phyloP scores from a whole-genome alignment of 2,888 invertebrate genomes.

The Torymus auratus region DNA sequence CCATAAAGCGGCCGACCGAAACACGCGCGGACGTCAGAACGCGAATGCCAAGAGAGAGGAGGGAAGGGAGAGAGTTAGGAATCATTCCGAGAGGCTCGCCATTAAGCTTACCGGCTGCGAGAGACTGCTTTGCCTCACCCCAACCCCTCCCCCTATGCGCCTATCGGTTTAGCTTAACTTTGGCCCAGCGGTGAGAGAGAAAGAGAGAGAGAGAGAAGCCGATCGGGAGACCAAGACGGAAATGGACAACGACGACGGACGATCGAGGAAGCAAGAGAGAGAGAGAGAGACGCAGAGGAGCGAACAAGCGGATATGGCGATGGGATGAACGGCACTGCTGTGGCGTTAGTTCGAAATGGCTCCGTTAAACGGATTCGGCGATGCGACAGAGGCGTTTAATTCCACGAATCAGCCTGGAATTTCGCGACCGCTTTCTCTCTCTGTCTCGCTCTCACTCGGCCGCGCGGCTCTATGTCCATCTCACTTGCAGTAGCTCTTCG shows the following conservation, averaged over 20 bases:
- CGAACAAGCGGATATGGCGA: constrained; percentile 55
- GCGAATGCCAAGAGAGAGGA: constrained; percentile 9
- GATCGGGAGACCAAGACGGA: constrained; percentile 35
- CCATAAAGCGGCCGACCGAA: constrained; percentile 26
- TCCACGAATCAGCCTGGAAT: constrained; percentile 71
- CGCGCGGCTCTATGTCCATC: neutral
- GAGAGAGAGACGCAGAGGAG: neutral
- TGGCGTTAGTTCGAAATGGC: constrained; percentile 63
- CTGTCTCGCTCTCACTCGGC: neutral
- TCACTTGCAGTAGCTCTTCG: constrained; percentile 58
- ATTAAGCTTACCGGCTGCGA: constrained; percentile 24
- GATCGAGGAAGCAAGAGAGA: neutral
- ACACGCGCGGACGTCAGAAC: constrained; percentile 2
- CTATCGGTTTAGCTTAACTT: constrained; percentile 43
- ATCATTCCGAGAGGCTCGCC: constrained; percentile 27
- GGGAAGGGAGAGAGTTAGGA: constrained; percentile 5
- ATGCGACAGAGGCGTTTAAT: constrained; percentile 68
- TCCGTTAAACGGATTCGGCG: constrained; percentile 68
- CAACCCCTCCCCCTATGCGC: neutral
- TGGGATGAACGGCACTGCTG: constrained; percentile 60
- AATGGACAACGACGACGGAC: constrained; percentile 28
- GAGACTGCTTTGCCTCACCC: neutral
- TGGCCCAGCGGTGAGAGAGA: constrained; percentile 1
- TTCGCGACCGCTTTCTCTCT: constrained; percentile 57
- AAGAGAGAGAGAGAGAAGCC: constrained; percentile 1